A percentile compares a stretch with the other conserved stretches of the same genome.
Evolutionary conservation across 2,888 invertebrate genomes (phyloP).

Genomic region (Linnaemya vulpina): DNA sequence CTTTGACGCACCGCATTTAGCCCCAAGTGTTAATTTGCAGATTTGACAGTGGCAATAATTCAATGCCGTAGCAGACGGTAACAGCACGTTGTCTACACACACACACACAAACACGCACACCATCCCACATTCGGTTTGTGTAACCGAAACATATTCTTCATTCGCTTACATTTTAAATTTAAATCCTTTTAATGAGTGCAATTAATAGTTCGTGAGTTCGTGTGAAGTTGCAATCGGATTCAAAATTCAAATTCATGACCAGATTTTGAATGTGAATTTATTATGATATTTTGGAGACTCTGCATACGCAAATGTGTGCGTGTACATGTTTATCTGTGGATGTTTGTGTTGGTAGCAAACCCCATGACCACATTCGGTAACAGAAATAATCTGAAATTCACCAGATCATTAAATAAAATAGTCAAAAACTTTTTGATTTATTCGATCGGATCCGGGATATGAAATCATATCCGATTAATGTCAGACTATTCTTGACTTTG

Average conservation of each 20-base stretch:
- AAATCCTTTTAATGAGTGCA: constrained; percentile 54
- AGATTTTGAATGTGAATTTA: constrained; percentile 12
- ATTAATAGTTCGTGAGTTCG: constrained; percentile 1
- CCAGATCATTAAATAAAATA: too few relatives aligned
- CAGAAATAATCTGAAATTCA: too few relatives aligned
- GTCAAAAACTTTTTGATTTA: too few relatives aligned
- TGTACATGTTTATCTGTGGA: neutral
- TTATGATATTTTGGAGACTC: neutral
- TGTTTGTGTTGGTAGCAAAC: neutral
- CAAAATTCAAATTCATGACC: constrained; percentile 51
- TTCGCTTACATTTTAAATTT: constrained; percentile 7
- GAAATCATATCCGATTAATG: too few relatives aligned
- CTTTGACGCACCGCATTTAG: neutral
- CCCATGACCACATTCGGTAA: neutral
- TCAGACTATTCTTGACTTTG: too few relatives aligned
- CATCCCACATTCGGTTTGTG: constrained; percentile 12
- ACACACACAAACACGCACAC: neutral
- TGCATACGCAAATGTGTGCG: neutral
- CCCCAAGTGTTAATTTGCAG: constrained; percentile 74
- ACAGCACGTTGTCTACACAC: neutral
- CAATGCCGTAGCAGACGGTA: constrained; percentile 52
- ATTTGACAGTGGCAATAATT: constrained; percentile 74
- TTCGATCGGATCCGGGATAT: too few relatives aligned
- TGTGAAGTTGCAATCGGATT: constrained; percentile 22
- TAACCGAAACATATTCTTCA: constrained; percentile 27